Base-by-base conservation (phyloP, 2,888 invertebrate species). In the Phaedon cochleariae region DNA sequence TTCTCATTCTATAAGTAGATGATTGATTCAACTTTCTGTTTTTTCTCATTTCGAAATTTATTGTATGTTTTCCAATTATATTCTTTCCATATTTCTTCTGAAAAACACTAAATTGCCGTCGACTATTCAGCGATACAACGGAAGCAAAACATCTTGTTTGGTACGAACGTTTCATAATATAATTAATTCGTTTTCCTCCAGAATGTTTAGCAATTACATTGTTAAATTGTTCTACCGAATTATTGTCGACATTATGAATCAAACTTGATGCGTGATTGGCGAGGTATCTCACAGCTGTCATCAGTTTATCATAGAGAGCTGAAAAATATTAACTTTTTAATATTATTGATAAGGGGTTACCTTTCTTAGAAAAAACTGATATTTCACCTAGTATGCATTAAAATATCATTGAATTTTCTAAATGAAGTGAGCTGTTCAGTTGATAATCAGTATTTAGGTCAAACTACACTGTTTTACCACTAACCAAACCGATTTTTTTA, bases 101-200 rank as follows among this genome's bases (percentile, higher is more conserved):
- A 3, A 34, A 10, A 53, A 1, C 26, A 4, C 46, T 29, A 26
- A 58, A 17, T 29, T 22, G 26, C 9, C 17, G 45, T 48, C 17
- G 22, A 2, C 46, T n/a, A 17, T 17, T 48, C 18, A 48, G n/a
- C 17, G 26, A 18, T 15, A 46, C 46, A 15, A 45, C 41, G 21
- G 57, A 57, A 7, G 57, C 54, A 37, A 12, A 55, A 55, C 57
- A 57, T 20, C 41, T 37, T 4, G 57, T 45, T 45, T 57, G 57
- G 6, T 45, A 57, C 2, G 57, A 57, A 20, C 57, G 17, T 9
- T 45, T 57, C 22, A 57, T 41, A 17, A 45, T n/a, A 21, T 57
- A 57, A 22, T 57, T 21, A 45, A 22, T 17, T 41, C 4, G 3
- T 20, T 57, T 57, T 45, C 57, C 45, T 2, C 54, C 57, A 41